Base-by-base conservation (phyloP, 2,113 vertebrate species). In the Vulpes lagopus region DNA sequence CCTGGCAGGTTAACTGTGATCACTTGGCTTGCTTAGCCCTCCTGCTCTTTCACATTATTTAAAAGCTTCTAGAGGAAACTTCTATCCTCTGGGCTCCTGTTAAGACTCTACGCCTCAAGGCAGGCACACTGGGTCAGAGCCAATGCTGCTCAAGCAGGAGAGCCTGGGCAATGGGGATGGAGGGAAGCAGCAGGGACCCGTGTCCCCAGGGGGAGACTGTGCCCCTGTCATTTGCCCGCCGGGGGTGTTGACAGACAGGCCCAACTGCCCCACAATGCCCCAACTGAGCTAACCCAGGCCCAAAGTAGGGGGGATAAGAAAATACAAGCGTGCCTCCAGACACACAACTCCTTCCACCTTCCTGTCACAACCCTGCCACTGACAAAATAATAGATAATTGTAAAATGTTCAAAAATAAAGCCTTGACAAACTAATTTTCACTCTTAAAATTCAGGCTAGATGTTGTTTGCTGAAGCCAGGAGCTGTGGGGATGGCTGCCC, bases 261-360 rank as follows among this genome's bases (percentile, higher is more conserved):
- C 94, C 78, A 76, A 92, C 91, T 89, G 22, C 43, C 96, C 64
- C 38, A 82, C 73, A 8, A 86, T 91, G 76, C 20, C 10, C 53
- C 64, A 65, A 62, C 91, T 53, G 9, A 95, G 55, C 80, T 27
- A 67, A 55, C 25, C 86, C 20, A 2, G 89, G 25, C 38, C 76
- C 5, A 71, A 38, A 84, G 59, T 82, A 82, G 49, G 23, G 3
- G 93, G 76, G 67, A 81, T 2, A 65, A 89, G 10, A 4, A 85
- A 55, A 60, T 0, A 11, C 11, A 84, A 20, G 19, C 2, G 17
- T 35, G 22, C 9, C 0, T 16, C 1, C 11, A 2, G 38, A 38
- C 57, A 49, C 35, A 16, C 3, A n/a, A 17, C 17, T 12, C 49
- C 55, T 27, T 16, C 35, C 2, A 23, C 23, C 62, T 23, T 55